Evolutionary conservation across 2,888 invertebrate species (phyloP).

Genomic region (Endomychus coccineus): DNA sequence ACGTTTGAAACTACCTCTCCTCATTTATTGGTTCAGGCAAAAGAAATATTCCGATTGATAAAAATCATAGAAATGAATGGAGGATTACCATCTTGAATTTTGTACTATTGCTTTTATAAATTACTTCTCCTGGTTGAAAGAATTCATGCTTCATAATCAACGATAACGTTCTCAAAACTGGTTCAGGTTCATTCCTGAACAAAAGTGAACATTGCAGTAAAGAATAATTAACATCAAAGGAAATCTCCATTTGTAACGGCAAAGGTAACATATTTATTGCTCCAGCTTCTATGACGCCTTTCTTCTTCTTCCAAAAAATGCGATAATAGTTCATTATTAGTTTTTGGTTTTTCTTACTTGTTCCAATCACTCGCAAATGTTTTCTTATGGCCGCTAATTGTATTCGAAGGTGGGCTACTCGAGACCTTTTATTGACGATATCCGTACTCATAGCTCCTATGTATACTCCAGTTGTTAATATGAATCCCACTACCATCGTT

Average conservation of each 20-base stretch:
- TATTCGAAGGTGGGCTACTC: slow-evolving; percentile 45
- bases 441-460: slow-evolving; percentile 49
- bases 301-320: slow-evolving; percentile 49
- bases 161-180: slow-evolving; percentile 48
- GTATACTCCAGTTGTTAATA: slow-evolving; percentile 47
- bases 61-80: too few species aligned
- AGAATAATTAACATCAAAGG: slow-evolving; percentile 48
- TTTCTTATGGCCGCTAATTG: slow-evolving; percentile 45
- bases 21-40: too few species aligned
- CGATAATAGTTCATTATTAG: slow-evolving; percentile 48
- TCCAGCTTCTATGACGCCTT: slow-evolving; percentile 46
- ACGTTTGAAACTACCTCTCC: too few species aligned
- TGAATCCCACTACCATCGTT: slow-evolving; percentile 45
- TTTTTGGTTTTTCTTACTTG: slow-evolving; percentile 42
- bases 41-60: too few species aligned
- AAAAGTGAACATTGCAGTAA: slow-evolving; percentile 48
- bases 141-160: slow-evolving; percentile 49
- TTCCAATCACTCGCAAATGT: slow-evolving; percentile 44
- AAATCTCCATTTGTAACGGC: slow-evolving; percentile 49
- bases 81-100: slow-evolving; percentile 51
- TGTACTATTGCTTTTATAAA: slow-evolving; percentile 47
- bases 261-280: slow-evolving; percentile 44
- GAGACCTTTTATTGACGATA: slow-evolving; percentile 47
- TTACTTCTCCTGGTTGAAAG: slow-evolving; percentile 48
- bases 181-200: slow-evolving; percentile 49